Percentiles rank a stretch among this genome's conserved stretches.
Conservation (phyloP, 2,113 vertebrate genomes). For the Toxotes chatareus region DNA sequence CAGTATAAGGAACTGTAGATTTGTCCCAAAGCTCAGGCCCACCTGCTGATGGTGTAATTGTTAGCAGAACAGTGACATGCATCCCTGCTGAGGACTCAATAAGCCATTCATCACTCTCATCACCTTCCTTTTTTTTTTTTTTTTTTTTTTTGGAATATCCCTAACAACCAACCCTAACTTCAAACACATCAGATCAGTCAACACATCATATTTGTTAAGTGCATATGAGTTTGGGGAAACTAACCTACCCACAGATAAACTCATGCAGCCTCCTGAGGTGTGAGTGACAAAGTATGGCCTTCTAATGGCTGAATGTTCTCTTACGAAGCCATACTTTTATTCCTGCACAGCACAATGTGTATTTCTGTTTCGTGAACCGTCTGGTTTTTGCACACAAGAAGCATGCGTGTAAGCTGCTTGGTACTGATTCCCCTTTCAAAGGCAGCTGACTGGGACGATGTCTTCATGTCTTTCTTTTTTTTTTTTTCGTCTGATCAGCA, state of each 20-base stretch:
- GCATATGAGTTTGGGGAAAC: neutral
- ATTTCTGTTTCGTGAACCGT: slow-evolving; percentile 43
- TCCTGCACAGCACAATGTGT: slow-evolving; percentile 61
- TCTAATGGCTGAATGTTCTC: slow-evolving; percentile 43
- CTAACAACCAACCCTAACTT: neutral
- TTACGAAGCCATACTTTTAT: slow-evolving; percentile 47
- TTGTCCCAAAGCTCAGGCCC: slow-evolving; percentile 59
- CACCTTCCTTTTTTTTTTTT: neutral
- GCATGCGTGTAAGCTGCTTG: slow-evolving; percentile 33
- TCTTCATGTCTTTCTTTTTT: slow-evolving; percentile 10
- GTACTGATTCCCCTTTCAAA: slow-evolving; percentile 26
- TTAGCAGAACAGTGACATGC: slow-evolving; percentile 41
- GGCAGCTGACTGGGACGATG: slow-evolving; percentile 65
- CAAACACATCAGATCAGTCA: neutral
- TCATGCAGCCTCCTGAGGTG: neutral
- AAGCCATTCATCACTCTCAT: slow-evolving; percentile 29
- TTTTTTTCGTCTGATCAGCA: slow-evolving; percentile 20
- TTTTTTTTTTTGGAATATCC: neutral
- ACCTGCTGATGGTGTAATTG: slow-evolving; percentile 32
- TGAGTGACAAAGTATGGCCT: slow-evolving; percentile 13
- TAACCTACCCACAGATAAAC: neutral
- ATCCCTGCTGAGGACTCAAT: slow-evolving; percentile 57
- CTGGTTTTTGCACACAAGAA: slow-evolving; percentile 38
- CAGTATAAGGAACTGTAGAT: slow-evolving; percentile 53
- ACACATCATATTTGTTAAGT: neutral